A percentile compares a stretch with the other conserved stretches of the same genome.
Conservation (phyloP, 1,140 invertebrate species). For the Chlorops oryzae region DNA sequence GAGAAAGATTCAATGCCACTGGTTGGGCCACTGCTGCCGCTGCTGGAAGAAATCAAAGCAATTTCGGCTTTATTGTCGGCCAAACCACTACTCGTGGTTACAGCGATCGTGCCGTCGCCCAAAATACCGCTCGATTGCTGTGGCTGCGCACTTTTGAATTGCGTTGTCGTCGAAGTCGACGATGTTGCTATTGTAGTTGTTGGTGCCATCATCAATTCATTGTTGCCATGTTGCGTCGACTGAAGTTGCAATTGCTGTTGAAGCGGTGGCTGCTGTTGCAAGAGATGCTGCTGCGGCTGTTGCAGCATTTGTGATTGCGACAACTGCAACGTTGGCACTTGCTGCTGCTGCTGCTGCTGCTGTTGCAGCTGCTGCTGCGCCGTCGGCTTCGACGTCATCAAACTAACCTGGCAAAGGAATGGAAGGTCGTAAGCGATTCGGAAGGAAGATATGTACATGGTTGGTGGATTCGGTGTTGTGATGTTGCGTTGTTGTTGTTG, state of each 20-base stretch:
- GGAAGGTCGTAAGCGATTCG: constrained; percentile 84
- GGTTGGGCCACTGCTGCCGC: constrained; percentile 6
- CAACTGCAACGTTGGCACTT: constrained; percentile 65
- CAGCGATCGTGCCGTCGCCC: background rate
- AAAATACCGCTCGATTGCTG: background rate
- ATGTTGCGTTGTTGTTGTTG: no score
- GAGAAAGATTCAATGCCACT: constrained; percentile 13
- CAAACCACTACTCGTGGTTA: constrained; percentile 21
- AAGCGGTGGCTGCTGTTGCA: constrained; percentile 16
- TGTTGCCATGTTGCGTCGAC: constrained; percentile 7
- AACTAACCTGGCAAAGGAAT: constrained; percentile 85
- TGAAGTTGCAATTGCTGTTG: no score
- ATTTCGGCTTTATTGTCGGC: constrained; percentile 24
- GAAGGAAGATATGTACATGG: constrained; percentile 59
- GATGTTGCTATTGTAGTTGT: constrained; percentile 8
- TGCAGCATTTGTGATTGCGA: constrained; percentile 1
- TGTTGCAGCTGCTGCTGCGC: constrained; percentile 23
- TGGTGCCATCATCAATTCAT: constrained; percentile 8
- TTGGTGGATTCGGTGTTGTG: no score
- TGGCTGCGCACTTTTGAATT: no score
- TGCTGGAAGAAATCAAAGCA: no score
- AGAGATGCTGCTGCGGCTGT: constrained; percentile 11
- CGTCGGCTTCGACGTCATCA: constrained; percentile 63
- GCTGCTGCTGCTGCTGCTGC: constrained; percentile 55
- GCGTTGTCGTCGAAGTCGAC: constrained; percentile 6